Base-by-base conservation (phyloP, 2,797 vertebrate species). In the Enteromius unitaeniatus region DNA sequence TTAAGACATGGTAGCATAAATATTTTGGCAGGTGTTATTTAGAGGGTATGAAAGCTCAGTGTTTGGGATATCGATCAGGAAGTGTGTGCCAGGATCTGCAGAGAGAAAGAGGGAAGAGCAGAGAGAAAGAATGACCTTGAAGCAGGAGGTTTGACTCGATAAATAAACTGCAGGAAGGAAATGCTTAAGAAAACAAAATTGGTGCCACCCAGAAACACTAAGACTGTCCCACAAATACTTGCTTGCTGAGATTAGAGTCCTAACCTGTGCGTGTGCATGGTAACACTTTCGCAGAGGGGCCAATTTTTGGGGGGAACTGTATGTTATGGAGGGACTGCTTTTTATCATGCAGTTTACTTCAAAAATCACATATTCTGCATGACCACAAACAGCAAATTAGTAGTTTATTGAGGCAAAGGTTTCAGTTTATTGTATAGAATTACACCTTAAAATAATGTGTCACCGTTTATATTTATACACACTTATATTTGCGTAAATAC, bases 21-120 rank as follows among this genome's bases (percentile, higher is more conserved):
- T 91, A 92, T 93, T 92, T 92, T 92, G 92, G 88, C 92, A 92
- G 90, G 88, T 88, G 89, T 85, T 84, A 90, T 90, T 91, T 81
- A 87, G 87, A 88, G 88, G 92, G 92, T 91, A 91, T 92, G 92
- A 91, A 78, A 91, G 89, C 88, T 82, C 87, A 83, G 87, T 74
- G 88, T 89, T 90, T 84, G 84, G 81, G 87, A 91, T 91, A 93
- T 95, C 60, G 92, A 94, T 94, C 21, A 17, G 47, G 8, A 67
- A 65, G 34, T 85, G 45, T 70, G 55, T 73, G 74, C 80, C 80
- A 82, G 49, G 37, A 86, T 78, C 68, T 67, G 91, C 90, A 91
- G 91, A 91, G 87, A 92, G 85, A 86, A 85, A 80, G 88, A 80
- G 88, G 86, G 58, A 77, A 51, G 47, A 62, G 53, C 31, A 81